Percentiles rank a stretch among this genome's conserved stretches.
Conservation (phyloP, 2,888 invertebrate genomes). For the Acrobasis repandana region DNA sequence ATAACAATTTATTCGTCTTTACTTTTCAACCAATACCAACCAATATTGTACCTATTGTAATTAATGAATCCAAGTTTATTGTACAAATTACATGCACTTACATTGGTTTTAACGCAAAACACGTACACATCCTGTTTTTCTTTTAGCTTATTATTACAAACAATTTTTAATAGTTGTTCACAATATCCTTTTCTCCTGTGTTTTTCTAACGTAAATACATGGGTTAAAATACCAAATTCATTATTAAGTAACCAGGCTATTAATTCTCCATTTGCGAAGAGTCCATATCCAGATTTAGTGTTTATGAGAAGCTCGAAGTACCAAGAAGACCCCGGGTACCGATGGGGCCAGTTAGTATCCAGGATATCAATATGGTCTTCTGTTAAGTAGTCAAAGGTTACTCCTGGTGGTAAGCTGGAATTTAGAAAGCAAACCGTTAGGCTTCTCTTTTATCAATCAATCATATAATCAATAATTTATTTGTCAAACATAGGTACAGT, state of each 20-base stretch:
- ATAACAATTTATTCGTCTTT: background rate
- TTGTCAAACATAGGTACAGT: too few species aligned
- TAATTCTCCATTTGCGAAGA: conserved; percentile 37
- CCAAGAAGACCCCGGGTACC: conserved; percentile 38
- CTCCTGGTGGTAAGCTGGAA: conserved; percentile 37
- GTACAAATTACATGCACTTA: conserved; percentile 39
- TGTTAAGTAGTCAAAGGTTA: conserved; percentile 28
- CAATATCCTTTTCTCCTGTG: conserved; percentile 44
- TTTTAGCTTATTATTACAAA: conserved; percentile 38
- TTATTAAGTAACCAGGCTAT: conserved; percentile 43
- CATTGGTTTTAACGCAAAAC: conserved; percentile 39
- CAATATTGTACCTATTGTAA: conserved; percentile 11
- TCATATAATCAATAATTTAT: too few species aligned
- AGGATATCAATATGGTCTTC: conserved; percentile 35
- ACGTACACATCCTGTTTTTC: conserved; percentile 39
- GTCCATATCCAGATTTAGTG: conserved; percentile 42
- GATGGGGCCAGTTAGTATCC: conserved; percentile 43
- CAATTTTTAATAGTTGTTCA: conserved; percentile 39
- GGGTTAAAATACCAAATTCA: conserved; percentile 33
- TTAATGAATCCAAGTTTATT: conserved; percentile 39
- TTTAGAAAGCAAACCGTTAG: background rate
- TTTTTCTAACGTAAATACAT: conserved; percentile 41
- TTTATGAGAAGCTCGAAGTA: conserved; percentile 39
- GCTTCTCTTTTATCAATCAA: too few species aligned
- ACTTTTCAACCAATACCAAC: conserved; percentile 8